These are phyloP conservation scores for Australoheros facetus DNA, from an alignment of 2,797 vertebrate species.

Conservation along the genomic window DNA sequence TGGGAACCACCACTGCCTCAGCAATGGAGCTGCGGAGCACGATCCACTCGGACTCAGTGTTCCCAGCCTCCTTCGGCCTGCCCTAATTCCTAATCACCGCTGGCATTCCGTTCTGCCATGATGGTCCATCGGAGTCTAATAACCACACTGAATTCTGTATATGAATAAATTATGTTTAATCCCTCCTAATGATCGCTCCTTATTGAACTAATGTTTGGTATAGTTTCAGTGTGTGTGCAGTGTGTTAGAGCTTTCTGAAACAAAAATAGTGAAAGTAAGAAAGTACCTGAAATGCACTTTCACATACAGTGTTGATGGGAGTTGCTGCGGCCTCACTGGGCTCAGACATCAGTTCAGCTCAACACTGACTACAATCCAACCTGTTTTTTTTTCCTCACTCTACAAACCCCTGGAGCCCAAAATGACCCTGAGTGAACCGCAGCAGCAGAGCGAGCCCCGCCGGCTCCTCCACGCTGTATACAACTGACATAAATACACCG, in stretches of 20 bases:
- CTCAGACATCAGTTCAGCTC: conserved; percentile 11
- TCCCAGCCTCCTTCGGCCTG: too few species aligned
- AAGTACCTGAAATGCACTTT: neutral
- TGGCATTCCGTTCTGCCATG: too few species aligned
- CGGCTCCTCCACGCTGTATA: conserved; percentile 59
- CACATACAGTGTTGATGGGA: fast-evolving
- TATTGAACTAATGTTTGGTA: neutral
- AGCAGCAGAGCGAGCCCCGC: conserved; percentile 35
- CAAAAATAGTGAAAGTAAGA: neutral
- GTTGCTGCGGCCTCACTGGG: conserved; percentile 4
- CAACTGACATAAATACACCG: conserved; percentile 59
- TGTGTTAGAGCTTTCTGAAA: too few species aligned
- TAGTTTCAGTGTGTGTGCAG: neutral
- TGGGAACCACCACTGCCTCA: too few species aligned
- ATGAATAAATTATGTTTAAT: too few species aligned
- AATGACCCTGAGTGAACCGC: conserved; percentile 43
- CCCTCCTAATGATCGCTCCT: too few species aligned
- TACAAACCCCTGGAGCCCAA: conserved; percentile 29
- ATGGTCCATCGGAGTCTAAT: too few species aligned
- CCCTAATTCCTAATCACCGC: too few species aligned
- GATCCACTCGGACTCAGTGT: too few species aligned
- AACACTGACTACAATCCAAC: conserved; percentile 4
- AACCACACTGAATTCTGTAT: too few species aligned
- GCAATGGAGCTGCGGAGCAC: too few species aligned
- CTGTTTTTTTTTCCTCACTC: neutral